A percentile compares a stretch with the other conserved stretches of the same genome.
phyloP scores from a whole-genome alignment of 1,140 invertebrate genomes.

The Drosophila rufa region DNA sequence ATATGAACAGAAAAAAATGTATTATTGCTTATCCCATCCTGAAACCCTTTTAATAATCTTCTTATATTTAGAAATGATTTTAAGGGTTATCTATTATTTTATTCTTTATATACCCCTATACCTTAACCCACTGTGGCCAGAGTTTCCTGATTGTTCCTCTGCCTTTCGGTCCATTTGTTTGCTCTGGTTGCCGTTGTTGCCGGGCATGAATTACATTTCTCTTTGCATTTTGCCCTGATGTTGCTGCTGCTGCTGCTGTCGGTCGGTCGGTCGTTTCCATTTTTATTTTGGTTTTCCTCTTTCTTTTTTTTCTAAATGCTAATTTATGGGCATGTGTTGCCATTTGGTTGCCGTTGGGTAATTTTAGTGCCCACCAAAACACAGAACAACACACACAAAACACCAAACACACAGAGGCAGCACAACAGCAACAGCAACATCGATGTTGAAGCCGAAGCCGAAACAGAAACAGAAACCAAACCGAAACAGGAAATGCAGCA shows the following conservation, averaged over 20 bases:
- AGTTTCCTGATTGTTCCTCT: slow-evolving; percentile 54
- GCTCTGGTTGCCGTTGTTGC: slow-evolving; percentile 53
- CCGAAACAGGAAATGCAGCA: slow-evolving; percentile 79
- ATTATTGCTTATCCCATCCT: too few species aligned
- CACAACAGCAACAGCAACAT: slow-evolving; percentile 30
- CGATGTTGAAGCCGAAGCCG: slow-evolving; percentile 24
- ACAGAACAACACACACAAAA: slow-evolving; percentile 46
- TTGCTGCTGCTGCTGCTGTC: slow-evolving; percentile 41
- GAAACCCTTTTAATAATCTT: too few species aligned
- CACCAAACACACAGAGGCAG: slow-evolving; percentile 33
- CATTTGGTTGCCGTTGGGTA: slow-evolving; percentile 82
- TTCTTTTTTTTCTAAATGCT: slow-evolving; percentile 78
- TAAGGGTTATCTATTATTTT: not conserved
- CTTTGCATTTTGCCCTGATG: slow-evolving; percentile 72
- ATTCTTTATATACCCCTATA: not conserved
- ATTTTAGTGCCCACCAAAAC: slow-evolving; percentile 74
- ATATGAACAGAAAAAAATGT: too few species aligned
- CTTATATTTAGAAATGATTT: too few species aligned
- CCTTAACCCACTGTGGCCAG: slow-evolving; percentile 31
- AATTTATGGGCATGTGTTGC: slow-evolving; percentile 84
- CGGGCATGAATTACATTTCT: slow-evolving; percentile 81
- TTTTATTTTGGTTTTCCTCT: slow-evolving; percentile 52
- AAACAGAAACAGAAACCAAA: slow-evolving; percentile 31
- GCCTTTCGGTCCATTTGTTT: slow-evolving; percentile 72
- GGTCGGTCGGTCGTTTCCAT: slow-evolving; percentile 18